A percentile compares a stretch with the other conserved stretches of the same genome.
Evolutionary conservation across 2,113 vertebrate species (phyloP).

Genomic region (Datnioides undecimradiatus): DNA sequence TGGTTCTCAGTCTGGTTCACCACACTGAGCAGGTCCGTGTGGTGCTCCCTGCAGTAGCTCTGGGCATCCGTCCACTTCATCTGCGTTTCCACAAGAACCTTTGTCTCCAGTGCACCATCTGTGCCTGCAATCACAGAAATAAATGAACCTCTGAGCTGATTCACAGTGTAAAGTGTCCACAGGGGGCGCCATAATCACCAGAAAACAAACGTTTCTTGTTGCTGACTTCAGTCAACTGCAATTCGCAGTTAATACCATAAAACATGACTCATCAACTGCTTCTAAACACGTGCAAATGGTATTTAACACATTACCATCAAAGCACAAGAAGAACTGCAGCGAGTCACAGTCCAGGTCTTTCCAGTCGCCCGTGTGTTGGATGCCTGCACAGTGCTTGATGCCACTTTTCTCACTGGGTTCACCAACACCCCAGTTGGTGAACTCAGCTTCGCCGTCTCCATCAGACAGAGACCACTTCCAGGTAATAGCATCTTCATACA

Average conservation of each 20-base stretch:
- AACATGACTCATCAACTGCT: background rate
- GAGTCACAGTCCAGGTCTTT: slow-evolving; percentile 24
- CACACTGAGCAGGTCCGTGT: slow-evolving; percentile 21
- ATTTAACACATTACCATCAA: slow-evolving; percentile 24
- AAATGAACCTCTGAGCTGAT: no score
- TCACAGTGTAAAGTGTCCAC: no score
- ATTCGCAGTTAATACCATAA: no score
- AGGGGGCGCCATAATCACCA: no score
- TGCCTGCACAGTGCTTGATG: slow-evolving; percentile 3
- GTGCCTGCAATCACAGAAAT: slow-evolving; percentile 13
- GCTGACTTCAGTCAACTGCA: no score
- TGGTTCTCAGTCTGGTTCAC: slow-evolving; percentile 14
- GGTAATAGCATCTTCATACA: background rate
- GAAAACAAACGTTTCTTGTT: no score
- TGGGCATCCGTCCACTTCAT: background rate
- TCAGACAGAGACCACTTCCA: slow-evolving; percentile 34
- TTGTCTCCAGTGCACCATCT: background rate
- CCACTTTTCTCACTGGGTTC: background rate
- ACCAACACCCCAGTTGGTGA: slow-evolving; percentile 28
- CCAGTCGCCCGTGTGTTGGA: slow-evolving; percentile 32
- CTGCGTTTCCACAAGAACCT: slow-evolving; percentile 18
- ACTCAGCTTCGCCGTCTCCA: background rate
- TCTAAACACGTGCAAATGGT: background rate
- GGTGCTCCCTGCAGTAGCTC: background rate
- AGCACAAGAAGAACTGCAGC: slow-evolving; percentile 23